Conservation (phyloP, 2,888 invertebrate genomes). For the Listrodromus nycthemerus region DNA sequence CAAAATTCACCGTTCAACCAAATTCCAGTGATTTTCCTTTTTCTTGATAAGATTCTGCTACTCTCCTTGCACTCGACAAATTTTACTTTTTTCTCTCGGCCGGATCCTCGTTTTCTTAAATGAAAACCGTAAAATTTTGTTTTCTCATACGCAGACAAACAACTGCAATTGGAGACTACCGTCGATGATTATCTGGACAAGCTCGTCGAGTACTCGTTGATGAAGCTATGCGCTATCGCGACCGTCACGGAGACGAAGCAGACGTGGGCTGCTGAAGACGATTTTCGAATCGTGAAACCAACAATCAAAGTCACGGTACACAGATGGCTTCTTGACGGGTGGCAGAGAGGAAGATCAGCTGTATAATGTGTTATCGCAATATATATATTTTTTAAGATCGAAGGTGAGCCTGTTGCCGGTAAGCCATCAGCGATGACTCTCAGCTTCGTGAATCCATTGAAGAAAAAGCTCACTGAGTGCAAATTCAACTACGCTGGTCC, state of each 20-base stretch:
- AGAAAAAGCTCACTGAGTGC: constrained; percentile 88
- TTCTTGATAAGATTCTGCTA: not conserved
- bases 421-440: constrained; percentile 86
- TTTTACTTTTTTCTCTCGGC: not conserved
- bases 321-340: constrained; percentile 13
- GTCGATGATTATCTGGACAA: constrained; percentile 91
- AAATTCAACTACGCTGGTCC: constrained; percentile 90
- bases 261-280: constrained; percentile 93
- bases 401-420: constrained; percentile 86
- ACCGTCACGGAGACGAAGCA: constrained; percentile 92
- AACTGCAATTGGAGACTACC: constrained; percentile 86
- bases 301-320: constrained; percentile 89
- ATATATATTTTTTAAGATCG: constrained; percentile 85
- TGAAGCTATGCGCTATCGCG: constrained; percentile 92
- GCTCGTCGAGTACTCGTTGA: constrained; percentile 91
- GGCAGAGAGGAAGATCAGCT: not conserved
- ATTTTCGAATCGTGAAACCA: constrained; percentile 92
- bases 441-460: constrained; percentile 90
- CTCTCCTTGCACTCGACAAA: not conserved
- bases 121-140: too few species aligned
- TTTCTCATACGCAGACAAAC: constrained; percentile 85
- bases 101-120: too few species aligned
- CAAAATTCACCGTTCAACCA: constrained; percentile 88
- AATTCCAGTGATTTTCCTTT: constrained; percentile 86
- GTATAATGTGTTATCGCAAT: constrained; percentile 14